These are phyloP conservation scores for Rhea americana DNA, from an alignment of 2,113 vertebrate genomes.

Conservation along the genomic window DNA sequence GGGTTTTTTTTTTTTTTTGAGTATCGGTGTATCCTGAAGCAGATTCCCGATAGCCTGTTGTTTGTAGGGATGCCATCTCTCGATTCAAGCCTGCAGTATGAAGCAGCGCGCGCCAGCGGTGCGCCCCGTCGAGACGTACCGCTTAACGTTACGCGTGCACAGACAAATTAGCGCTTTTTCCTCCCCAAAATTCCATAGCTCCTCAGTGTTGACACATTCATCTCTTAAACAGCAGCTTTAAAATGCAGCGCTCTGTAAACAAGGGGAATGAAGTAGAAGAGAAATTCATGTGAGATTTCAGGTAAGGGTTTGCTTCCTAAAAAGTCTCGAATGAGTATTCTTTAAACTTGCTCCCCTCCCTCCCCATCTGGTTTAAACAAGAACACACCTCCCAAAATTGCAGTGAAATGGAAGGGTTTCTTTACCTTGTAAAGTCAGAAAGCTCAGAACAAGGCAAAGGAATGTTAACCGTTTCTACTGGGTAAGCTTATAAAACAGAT, in stretches of 20 bases:
- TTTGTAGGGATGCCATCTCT: not conserved
- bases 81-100: not conserved
- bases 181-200: not conserved
- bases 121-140: rapidly evolving
- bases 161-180: no score
- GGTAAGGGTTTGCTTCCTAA: not conserved
- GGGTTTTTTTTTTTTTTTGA: no score
- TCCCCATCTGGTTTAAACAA: not conserved
- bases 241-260: not conserved
- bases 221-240: not conserved
- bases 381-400: not conserved
- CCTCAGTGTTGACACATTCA: not conserved
- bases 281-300: not conserved
- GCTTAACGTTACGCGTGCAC: not conserved
- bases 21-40: no score
- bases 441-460: not conserved
- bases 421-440: not conserved
- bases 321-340: not conserved
- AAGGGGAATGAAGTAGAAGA: not conserved
- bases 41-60: not conserved
- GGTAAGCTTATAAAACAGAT: not conserved
- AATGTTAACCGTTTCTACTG: not conserved
- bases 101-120: rapidly evolving
- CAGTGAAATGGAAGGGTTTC: not conserved
- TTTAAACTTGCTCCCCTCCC: not conserved